phyloP scores from a whole-genome alignment of 2,797 vertebrate genomes.

The Parotocinclus haroldoi region DNA sequence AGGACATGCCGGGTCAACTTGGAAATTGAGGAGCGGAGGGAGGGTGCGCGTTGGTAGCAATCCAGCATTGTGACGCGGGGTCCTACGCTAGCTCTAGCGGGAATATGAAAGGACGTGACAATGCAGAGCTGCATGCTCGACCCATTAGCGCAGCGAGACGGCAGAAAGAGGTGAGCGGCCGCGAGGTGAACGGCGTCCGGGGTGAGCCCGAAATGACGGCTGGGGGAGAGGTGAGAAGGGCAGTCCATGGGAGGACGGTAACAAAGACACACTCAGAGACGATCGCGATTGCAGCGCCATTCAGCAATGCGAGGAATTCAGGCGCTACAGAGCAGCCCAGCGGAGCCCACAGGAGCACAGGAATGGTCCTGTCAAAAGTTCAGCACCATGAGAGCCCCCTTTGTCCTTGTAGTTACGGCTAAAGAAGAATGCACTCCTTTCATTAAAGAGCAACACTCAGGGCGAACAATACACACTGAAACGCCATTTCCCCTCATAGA shows the following conservation, averaged over 20 bases:
- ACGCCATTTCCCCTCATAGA: slow-evolving; percentile 37
- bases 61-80: neutral
- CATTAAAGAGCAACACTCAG: slow-evolving; percentile 50
- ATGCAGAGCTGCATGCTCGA: neutral
- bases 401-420: slow-evolving; percentile 58
- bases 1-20: slow-evolving; percentile 20
- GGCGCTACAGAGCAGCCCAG: slow-evolving; percentile 61
- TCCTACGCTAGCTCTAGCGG: slow-evolving; percentile 2
- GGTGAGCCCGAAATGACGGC: slow-evolving; percentile 31
- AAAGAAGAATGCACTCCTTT: slow-evolving; percentile 61
- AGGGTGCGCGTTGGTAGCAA: neutral
- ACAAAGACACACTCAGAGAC: slow-evolving; percentile 47
- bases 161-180: slow-evolving; percentile 4
- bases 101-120: neutral
- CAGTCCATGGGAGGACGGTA: slow-evolving; percentile 41
- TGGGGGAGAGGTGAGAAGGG: slow-evolving; percentile 40
- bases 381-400: slow-evolving; percentile 66
- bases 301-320: slow-evolving; percentile 73
- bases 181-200: neutral
- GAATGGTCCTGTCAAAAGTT: slow-evolving; percentile 72
- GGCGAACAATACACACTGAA: slow-evolving; percentile 23
- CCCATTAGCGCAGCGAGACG: neutral
- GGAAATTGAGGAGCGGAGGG: neutral
- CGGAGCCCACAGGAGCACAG: slow-evolving; percentile 56
- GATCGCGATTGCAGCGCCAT: slow-evolving; percentile 59